Conservation (phyloP, 2,113 vertebrate genomes). For the Chrysemys picta region DNA sequence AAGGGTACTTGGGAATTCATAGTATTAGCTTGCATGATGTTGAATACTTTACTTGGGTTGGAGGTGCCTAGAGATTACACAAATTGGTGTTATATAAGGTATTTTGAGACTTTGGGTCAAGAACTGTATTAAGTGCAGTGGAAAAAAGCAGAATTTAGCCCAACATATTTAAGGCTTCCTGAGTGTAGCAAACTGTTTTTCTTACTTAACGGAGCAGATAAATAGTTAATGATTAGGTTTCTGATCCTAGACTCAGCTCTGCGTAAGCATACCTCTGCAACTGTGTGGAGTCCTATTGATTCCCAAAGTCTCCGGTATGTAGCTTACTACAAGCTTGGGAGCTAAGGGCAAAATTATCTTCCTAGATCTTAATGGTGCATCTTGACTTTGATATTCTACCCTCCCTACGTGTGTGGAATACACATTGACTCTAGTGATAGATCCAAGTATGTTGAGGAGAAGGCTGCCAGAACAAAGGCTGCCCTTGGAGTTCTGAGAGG, state of each 20-base stretch:
- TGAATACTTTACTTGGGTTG: constrained; percentile 27
- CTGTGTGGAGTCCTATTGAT: accelerated
- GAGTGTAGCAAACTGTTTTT: background rate
- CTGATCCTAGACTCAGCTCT: background rate
- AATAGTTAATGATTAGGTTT: background rate
- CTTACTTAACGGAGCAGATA: background rate
- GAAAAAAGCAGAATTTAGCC: constrained; percentile 28
- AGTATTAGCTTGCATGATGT: background rate
- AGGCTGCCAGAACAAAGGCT: background rate
- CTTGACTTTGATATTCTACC: background rate
- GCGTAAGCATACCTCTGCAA: background rate
- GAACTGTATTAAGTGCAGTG: constrained; percentile 4
- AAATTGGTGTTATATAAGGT: background rate
- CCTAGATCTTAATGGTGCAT: background rate
- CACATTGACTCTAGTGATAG: background rate
- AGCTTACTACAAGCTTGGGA: background rate
- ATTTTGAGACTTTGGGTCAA: constrained; percentile 31
- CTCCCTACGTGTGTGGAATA: background rate
- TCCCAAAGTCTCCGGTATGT: background rate
- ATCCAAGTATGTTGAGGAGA: background rate
- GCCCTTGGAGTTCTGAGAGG: background rate
- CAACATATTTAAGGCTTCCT: constrained; percentile 12
- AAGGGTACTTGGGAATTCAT: background rate
- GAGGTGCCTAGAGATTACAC: constrained; percentile 38
- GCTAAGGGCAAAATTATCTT: background rate